phyloP scores from a whole-genome alignment of 2,113 vertebrate genomes.

The Tragulus kanchil region DNA sequence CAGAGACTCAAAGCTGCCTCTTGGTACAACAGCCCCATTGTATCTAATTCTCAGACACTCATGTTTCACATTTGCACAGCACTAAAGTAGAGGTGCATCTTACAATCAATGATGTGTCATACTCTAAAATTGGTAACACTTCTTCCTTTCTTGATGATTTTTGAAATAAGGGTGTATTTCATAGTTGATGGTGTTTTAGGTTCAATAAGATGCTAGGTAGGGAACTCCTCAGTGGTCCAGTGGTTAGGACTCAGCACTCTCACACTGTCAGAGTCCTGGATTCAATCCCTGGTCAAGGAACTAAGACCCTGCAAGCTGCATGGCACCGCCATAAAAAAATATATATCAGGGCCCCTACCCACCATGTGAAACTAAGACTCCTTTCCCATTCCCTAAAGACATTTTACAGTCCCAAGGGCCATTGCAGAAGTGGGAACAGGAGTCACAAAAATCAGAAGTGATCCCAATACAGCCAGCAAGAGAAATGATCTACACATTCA shows the following conservation, averaged over 20 bases:
- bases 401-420: neutral
- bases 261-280: neutral
- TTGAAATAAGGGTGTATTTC: neutral
- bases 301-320: neutral
- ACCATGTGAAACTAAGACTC: neutral
- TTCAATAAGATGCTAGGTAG: neutral
- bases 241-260: neutral
- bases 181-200: neutral
- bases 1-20: neutral
- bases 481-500: neutral
- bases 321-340: neutral
- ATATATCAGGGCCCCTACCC: neutral
- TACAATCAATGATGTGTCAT: neutral
- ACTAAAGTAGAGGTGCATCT: neutral
- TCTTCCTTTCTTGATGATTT: slow-evolving; percentile 24
- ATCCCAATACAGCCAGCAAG: neutral
- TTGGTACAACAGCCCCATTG: no score
- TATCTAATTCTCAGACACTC: neutral
- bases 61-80: neutral
- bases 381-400: neutral
- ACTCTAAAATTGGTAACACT: neutral
- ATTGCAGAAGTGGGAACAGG: neutral
- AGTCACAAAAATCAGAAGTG: neutral
- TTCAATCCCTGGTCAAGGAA: neutral
- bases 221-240: neutral